Evolutionary conservation across 2,113 vertebrate genomes (phyloP), one percentile per base, ranked within the genome.

Genomic region (Coryphaenoides rupestris): DNA sequence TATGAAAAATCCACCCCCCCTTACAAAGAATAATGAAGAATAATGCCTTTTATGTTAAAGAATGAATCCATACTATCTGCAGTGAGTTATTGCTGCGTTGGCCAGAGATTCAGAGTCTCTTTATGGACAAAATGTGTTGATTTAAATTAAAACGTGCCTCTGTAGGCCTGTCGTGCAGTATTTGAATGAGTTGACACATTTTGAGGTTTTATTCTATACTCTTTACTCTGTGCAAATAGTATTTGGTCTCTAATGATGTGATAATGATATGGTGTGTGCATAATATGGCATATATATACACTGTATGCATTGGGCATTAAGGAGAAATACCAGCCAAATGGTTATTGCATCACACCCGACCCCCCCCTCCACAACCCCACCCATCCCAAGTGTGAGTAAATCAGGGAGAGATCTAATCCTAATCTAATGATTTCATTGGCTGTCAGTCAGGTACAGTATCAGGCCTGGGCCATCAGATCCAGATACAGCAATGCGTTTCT

Each of bases 281-380:
- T n/a, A n/a, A n/a, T n/a, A n/a, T n/a, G n/a, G n/a, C n/a, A n/a
- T n/a, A n/a, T n/a, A n/a, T n/a, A n/a, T n/a, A n/a, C n/a, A n/a
- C n/a, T n/a, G n/a, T n/a, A n/a, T n/a, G 83, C 89, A 90, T 81
- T 85, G 81, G 81, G 78, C 76, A 54, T 80, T 90, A 88, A 89
- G 79, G 76, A 68, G 81, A 84, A 89, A 89, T 83, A 86, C 74
- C 26, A 62, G 81, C 81, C 80, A 85, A 85, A 85, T 84, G 85
- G 78, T 89, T 86, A 85, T 86, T 87, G 75, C 82, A 86, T 77
- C 80, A 76, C 76, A n/a, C n/a, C n/a, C n/a, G n/a, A n/a, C 33
- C 33, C 80, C 75, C 78, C 84, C 16, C 16, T 16, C 47, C 47
- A 40, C 24, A 75, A 74, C 63, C 67, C 67, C n/a, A 70, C 83